Base-by-base conservation (phyloP, 2,888 invertebrate species). In the Scaptomyza tumidula region DNA sequence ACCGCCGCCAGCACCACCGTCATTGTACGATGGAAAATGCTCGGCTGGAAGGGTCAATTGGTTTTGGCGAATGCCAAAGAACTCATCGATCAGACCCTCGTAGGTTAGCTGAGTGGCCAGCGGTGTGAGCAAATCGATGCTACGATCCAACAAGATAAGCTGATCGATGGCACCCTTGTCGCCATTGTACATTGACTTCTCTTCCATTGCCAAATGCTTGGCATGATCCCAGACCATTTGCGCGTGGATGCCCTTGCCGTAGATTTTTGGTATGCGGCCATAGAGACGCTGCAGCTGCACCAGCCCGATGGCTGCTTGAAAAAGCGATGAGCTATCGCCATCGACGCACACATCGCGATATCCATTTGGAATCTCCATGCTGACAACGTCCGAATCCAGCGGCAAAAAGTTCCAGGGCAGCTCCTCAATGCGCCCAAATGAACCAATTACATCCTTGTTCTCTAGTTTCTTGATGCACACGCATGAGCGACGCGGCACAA, bases 71-170 rank as follows among this genome's bases (percentile, higher is more conserved):
- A 99, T 97, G 37, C 96, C 96, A 92, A 96, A 99, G 62, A 98
- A 94, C 92, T 99, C 99, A 93, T 99, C 99, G 73, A 99, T 97
- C 7, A 99, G 94, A 3, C 99, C 99, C 92, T 99, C 99, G 87
- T 99, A 99, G 0, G 99, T 99, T 37, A 99, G 94, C 90, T 99
- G 99, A 0, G 98, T 98, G 0, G 97, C 95, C 85, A 99, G 93
- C 0, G 98, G 97, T 49, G 98, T 97, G 50, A 99, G 94, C 57
- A 98, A 94, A 93, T 99, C 99, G 3, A 98, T 94, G 45, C 96
- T 95, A 29, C 99, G 94, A 92, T 99, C 99, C 1, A 99, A 93
- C 48, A 99, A 92, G 7, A 99, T 93, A 64, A 99, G 93, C 90
- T 97, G 97, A 91, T 99, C 98, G 49, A 99, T 97, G 59, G 93